Evolutionary conservation across 2,888 invertebrate species (phyloP).

Genomic region (Melanargia galathea): DNA sequence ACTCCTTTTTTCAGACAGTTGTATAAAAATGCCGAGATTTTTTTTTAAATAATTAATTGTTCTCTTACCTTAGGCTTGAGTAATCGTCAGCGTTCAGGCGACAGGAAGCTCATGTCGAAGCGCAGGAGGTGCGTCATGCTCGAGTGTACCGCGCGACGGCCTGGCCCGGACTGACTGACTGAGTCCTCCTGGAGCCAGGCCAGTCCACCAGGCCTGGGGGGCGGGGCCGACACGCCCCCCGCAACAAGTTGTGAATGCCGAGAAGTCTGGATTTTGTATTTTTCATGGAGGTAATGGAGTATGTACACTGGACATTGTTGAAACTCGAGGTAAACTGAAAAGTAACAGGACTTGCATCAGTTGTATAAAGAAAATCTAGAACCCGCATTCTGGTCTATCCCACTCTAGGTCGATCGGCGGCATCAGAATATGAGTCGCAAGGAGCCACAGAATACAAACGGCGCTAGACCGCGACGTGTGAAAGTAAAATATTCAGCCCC

Average conservation of each 20-base stretch:
- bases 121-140: conserved; percentile 71
- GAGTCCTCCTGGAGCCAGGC: conserved; percentile 23
- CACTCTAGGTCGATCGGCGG: too few species aligned
- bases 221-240: conserved; percentile 62
- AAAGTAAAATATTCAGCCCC: too few species aligned
- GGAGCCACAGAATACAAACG: too few species aligned
- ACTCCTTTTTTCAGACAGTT: too few species aligned
- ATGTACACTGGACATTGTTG: conserved; percentile 24
- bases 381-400: too few species aligned
- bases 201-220: conserved; percentile 40
- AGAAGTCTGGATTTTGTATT: conserved; percentile 24
- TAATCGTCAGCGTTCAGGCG: conserved; percentile 82
- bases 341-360: too few species aligned
- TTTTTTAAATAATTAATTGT: too few species aligned
- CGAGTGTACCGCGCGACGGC: conserved; percentile 41
- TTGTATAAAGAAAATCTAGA: too few species aligned
- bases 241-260: conserved; percentile 71
- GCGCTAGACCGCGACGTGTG: too few species aligned
- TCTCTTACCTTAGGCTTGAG: conserved; percentile 71
- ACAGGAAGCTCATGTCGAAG: conserved; percentile 75
- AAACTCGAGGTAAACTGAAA: too few species aligned
- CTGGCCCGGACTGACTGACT: conserved; percentile 42
- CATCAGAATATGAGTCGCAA: too few species aligned
- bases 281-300: conserved; percentile 24
- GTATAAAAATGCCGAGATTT: too few species aligned